Base-by-base conservation (phyloP, 1,140 invertebrate species). In the Tetramorium parvispinum region DNA sequence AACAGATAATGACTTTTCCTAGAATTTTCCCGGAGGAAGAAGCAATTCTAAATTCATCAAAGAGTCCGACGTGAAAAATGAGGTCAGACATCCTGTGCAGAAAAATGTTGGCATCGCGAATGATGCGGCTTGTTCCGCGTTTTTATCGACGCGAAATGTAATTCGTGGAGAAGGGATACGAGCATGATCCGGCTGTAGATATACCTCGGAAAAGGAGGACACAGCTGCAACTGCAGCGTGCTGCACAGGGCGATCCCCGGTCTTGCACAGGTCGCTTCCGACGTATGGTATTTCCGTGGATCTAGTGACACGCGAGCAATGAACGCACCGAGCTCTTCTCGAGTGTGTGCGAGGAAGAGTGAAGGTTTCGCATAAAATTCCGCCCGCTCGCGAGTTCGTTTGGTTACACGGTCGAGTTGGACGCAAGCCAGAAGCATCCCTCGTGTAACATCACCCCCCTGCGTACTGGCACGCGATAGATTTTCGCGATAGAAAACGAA, bases 371-470 rank as follows among this genome's bases (percentile, higher is more conserved):
- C 46, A 81, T 81, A n/a, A 51, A 53, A 68, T 32, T 40, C 46
- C 27, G 8, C 13, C 46, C 32, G 61, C 53, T 66, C n/a, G 46
- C n/a, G 8, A 16, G n/a, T 68, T 68, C 61, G n/a, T 68, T 68
- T 46, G 46, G 46, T 81, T 68, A 68, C 77, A 68, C 32, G 77
- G 13, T 32, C 46, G 46, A 81, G 46, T 81, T 81, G 63, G 77
- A 57, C 13, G 32, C 16, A 68, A 16, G 77, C 77, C 77, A 81
- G 63, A 49, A 79, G 46, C 37, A 81, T 53, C 57, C 75, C 75
- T 21, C 8, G 11, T 43, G 21, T 40, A 46, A 77, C 40, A 5
- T 27, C 55, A 61, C 8, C 37, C 75, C 27, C 40, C 11, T 16
- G 40, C 57, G 18, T 43, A 24, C 16, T 53, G 18, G 6, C 27